phyloP scores from a whole-genome alignment of 1,140 invertebrate species.

The Diachasma alloeum region DNA sequence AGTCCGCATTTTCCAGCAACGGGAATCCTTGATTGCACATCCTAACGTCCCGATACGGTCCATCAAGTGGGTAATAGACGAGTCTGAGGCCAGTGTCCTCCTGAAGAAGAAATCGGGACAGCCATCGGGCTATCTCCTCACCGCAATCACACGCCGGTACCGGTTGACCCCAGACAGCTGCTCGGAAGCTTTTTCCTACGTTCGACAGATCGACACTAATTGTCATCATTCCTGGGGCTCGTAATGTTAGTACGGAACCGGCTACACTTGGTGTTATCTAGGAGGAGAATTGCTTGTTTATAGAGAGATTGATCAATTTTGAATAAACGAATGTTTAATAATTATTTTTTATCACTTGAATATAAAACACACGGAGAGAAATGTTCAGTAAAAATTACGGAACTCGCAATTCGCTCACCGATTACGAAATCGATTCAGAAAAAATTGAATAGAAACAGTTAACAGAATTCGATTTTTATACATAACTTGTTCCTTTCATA shows the following conservation, averaged over 20 bases:
- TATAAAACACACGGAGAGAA: too few species aligned
- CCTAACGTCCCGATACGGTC: constrained; percentile 49
- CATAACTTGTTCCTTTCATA: too few species aligned
- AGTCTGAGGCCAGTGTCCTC: constrained; percentile 67
- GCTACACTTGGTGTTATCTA: constrained; percentile 14
- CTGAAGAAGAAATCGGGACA: constrained; percentile 68
- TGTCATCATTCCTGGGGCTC: constrained; percentile 56
- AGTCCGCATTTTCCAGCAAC: constrained; percentile 39
- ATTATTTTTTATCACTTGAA: too few species aligned
- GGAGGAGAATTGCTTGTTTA: not conserved
- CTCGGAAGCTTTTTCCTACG: constrained; percentile 58
- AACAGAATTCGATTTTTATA: too few species aligned
- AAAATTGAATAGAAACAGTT: too few species aligned
- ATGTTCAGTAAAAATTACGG: too few species aligned
- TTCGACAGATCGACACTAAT: constrained; percentile 64
- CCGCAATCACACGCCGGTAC: constrained; percentile 70
- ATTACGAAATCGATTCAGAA: too few species aligned
- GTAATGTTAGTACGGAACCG: constrained; percentile 22
- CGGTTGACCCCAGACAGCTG: constrained; percentile 62
- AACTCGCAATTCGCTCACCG: too few species aligned
- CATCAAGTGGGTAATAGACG: constrained; percentile 68
- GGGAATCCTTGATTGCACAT: constrained; percentile 45
- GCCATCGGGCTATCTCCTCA: constrained; percentile 69
- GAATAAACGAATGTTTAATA: too few species aligned
- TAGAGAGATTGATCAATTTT: too few species aligned